phyloP scores from a whole-genome alignment of 2,797 vertebrate species.

The Rhinichthys osculus region DNA sequence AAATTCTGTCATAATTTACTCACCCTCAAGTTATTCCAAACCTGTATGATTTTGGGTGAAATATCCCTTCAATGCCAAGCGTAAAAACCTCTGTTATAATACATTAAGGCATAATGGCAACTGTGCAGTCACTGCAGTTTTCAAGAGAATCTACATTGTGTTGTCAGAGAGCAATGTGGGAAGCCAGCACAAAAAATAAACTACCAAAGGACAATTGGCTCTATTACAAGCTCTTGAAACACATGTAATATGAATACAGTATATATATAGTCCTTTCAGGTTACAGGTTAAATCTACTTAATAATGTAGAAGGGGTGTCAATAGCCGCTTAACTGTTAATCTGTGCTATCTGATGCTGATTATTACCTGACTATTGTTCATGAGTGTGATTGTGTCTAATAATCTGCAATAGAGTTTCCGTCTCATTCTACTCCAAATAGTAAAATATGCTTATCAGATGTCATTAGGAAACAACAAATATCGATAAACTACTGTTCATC shows the following conservation, averaged over 20 bases:
- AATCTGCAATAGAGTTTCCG: not conserved
- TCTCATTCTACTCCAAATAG: not conserved
- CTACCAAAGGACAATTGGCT: not conserved
- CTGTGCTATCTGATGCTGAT: not conserved
- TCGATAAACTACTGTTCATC: not conserved
- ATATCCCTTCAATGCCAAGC: not conserved
- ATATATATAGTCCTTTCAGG: conserved; percentile 5
- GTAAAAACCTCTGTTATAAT: not conserved
- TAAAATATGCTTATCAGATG: conserved; percentile 7
- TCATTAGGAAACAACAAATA: not conserved
- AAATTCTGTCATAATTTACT: too few relatives aligned
- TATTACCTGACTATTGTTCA: not conserved
- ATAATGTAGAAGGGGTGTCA: conserved; percentile 8
- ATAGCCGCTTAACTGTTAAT: not conserved
- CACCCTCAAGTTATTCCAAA: too few relatives aligned
- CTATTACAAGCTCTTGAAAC: not conserved
- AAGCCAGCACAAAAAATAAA: not conserved
- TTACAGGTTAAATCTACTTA: not conserved
- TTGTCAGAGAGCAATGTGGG: too few relatives aligned
- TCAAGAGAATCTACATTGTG: not conserved
- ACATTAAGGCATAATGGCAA: not conserved
- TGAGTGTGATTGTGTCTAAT: not conserved
- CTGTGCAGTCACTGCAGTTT: not conserved
- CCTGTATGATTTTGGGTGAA: too few relatives aligned
- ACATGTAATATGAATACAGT: conserved; percentile 13